Percentiles rank a stretch among this genome's conserved stretches.
Conservation (phyloP, 2,888 invertebrate species). For the Dicyrtoma fusca region DNA sequence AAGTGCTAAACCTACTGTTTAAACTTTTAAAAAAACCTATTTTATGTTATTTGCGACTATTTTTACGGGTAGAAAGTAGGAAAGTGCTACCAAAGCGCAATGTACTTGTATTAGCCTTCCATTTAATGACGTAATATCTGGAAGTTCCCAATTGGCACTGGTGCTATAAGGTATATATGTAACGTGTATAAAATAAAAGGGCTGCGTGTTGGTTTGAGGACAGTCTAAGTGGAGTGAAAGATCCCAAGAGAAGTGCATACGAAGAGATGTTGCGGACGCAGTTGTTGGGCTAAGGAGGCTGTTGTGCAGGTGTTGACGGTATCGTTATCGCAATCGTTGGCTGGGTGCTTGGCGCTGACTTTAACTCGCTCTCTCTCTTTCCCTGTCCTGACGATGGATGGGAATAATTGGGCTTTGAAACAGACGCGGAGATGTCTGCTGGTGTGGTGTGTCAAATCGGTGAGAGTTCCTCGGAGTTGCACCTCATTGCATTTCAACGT, state of each 20-base stretch:
- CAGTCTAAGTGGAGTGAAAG: neutral
- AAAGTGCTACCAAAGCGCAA: too few relatives aligned
- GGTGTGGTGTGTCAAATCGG: conserved; percentile 7
- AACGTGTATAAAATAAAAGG: neutral
- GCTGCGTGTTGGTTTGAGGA: neutral
- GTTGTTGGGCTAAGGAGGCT: conserved; percentile 21
- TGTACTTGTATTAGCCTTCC: too few relatives aligned
- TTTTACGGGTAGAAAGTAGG: too few relatives aligned
- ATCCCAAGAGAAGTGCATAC: neutral
- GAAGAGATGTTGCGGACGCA: conserved; percentile 4
- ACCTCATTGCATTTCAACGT: conserved; percentile 21
- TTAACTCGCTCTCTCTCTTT: neutral
- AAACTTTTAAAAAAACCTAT: too few relatives aligned
- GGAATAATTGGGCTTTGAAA: conserved; percentile 18
- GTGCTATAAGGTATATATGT: neutral
- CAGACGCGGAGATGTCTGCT: conserved; percentile 3
- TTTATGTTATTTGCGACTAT: too few relatives aligned
- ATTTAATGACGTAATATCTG: too few relatives aligned
- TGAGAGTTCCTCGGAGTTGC: conserved; percentile 16
- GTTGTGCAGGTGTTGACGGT: conserved; percentile 30
- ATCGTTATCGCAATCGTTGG: neutral
- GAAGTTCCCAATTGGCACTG: too few relatives aligned
- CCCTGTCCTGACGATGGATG: conserved; percentile 8
- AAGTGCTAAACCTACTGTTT: too few relatives aligned
- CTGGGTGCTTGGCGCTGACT: neutral